Conservation (phyloP, 2,113 vertebrate genomes). For the Salminus brasiliensis region DNA sequence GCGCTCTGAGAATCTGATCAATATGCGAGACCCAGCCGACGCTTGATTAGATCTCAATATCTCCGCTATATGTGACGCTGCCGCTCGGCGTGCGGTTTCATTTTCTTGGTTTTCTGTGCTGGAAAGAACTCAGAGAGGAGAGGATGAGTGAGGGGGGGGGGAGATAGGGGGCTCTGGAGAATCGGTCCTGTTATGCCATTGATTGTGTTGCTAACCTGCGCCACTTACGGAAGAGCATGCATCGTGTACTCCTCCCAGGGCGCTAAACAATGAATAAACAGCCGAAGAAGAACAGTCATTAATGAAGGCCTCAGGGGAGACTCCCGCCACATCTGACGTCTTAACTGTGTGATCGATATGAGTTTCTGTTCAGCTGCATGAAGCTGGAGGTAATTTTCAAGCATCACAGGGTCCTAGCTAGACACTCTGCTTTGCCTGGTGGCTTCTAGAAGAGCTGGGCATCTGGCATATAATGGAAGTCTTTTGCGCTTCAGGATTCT, state of each 20-base stretch:
- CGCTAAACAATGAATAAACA: slow-evolving; percentile 51
- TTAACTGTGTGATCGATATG: slow-evolving; percentile 51
- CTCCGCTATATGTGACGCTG: not conserved
- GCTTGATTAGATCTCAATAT: slow-evolving; percentile 50
- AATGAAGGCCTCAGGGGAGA: slow-evolving; percentile 31
- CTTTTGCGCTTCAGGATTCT: no score
- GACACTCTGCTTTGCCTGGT: slow-evolving; percentile 1
- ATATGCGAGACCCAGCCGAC: slow-evolving; percentile 32
- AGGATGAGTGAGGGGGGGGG: not conserved
- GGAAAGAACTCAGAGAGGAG: not conserved
- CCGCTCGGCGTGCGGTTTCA: slow-evolving; percentile 36
- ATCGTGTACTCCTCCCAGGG: slow-evolving; percentile 35
- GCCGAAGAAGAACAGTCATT: slow-evolving; percentile 28
- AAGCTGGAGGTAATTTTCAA: slow-evolving; percentile 43
- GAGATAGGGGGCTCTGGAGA: slow-evolving; percentile 19
- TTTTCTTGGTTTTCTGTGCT: slow-evolving; percentile 7
- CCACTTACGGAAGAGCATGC: slow-evolving; percentile 38
- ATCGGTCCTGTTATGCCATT: slow-evolving; percentile 29
- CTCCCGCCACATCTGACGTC: slow-evolving; percentile 34
- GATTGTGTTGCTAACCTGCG: slow-evolving; percentile 53
- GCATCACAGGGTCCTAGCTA: slow-evolving; percentile 15
- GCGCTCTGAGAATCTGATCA: slow-evolving; percentile 36
- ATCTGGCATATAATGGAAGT: no score
- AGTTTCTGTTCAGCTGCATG: slow-evolving; percentile 32
- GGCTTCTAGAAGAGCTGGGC: not conserved